These are phyloP conservation scores for Leptinotarsa juncta DNA, from an alignment of 2,888 invertebrate species.

Conservation along the genomic window DNA sequence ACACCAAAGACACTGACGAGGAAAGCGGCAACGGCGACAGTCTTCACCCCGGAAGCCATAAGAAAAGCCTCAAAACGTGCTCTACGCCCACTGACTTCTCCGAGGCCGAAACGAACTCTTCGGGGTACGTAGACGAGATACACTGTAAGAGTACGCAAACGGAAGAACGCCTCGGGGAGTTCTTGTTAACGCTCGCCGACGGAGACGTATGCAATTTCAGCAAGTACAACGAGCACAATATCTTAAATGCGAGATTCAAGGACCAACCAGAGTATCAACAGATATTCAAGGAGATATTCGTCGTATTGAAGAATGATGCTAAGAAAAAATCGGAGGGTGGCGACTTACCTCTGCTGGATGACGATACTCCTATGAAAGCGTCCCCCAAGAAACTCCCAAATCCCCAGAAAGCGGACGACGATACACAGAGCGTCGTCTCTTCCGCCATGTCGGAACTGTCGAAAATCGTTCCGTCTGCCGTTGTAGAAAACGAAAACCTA, in stretches of 20 bases:
- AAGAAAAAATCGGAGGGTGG: slow-evolving; percentile 86
- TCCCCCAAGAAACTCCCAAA: slow-evolving; percentile 70
- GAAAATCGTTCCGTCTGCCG: slow-evolving; percentile 74
- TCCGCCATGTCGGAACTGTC: slow-evolving; percentile 81
- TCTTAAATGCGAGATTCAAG: slow-evolving; percentile 84
- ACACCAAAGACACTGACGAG: slow-evolving; percentile 73
- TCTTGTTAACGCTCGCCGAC: slow-evolving; percentile 86
- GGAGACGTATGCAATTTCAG: slow-evolving; percentile 88
- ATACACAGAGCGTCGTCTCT: slow-evolving; percentile 80
- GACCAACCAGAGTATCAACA: slow-evolving; percentile 85
- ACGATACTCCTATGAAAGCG: slow-evolving; percentile 65
- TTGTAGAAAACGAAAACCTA: slow-evolving; percentile 66
- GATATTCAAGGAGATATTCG: slow-evolving; percentile 86
- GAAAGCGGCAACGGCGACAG: slow-evolving; percentile 73
- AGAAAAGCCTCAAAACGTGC: slow-evolving; percentile 68
- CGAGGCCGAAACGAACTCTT: slow-evolving; percentile 87
- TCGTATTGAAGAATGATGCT: slow-evolving; percentile 84
- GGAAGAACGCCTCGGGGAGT: slow-evolving; percentile 82
- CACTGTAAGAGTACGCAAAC: slow-evolving; percentile 87
- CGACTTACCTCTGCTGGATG: slow-evolving; percentile 78
- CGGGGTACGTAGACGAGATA: slow-evolving; percentile 85
- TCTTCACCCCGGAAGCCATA: slow-evolving; percentile 60
- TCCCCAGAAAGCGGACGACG: slow-evolving; percentile 71
- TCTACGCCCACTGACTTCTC: slow-evolving; percentile 86
- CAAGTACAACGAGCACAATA: slow-evolving; percentile 82